Base-by-base conservation (phyloP, 2,888 invertebrate genomes). In the Agrochola lychnidis region DNA sequence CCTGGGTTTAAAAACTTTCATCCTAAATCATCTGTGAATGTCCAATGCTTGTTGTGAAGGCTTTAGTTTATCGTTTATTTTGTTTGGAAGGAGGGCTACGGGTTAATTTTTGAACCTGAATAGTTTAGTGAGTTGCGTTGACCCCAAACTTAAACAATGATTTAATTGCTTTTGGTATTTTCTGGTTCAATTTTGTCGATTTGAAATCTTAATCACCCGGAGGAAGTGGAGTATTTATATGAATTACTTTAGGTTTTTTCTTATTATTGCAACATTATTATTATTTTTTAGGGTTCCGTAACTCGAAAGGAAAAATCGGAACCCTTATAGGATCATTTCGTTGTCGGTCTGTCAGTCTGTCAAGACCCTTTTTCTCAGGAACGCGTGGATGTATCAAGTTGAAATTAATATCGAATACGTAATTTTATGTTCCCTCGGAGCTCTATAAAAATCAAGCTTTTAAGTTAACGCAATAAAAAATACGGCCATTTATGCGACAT, bases 1-100 rank as follows among this genome's bases (percentile, higher is more conserved):
- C 42, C 40, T 14, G 63, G 61, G n/a, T 30, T 74, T 75, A 84
- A 83, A 79, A 86, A 86, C 73, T 84, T 86, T 63, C 2, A 4
- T 12, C 40, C 30, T 84, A 76, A 86, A 84, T 84, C 76, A 84
- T 86, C 64, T 68, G 67, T n/a, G 63, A 83, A 78, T 53, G 70
- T 73, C 83, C 79, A 67, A 70, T 70, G 67, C 59, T 73, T 82
- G 73, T 83, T 86, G 82, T 73, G 53, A 86, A 86, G 30, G 57
- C 19, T 42, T 53, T 76, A 48, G 67, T 71, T 78, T 73, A 82
- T 70, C 40, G 56, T 56, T 73, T 71, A 56, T 64, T 76, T 36
- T n/a, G 48, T 73, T 72, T 63, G 19, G 22, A 63, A 64, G 30
- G 19, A 10, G 36, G 56, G 25, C 45, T 59, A 4, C 0, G 16